These are phyloP conservation scores for Denticeps clupeoides DNA, from an alignment of 2,797 vertebrate species.

Conservation along the genomic window DNA sequence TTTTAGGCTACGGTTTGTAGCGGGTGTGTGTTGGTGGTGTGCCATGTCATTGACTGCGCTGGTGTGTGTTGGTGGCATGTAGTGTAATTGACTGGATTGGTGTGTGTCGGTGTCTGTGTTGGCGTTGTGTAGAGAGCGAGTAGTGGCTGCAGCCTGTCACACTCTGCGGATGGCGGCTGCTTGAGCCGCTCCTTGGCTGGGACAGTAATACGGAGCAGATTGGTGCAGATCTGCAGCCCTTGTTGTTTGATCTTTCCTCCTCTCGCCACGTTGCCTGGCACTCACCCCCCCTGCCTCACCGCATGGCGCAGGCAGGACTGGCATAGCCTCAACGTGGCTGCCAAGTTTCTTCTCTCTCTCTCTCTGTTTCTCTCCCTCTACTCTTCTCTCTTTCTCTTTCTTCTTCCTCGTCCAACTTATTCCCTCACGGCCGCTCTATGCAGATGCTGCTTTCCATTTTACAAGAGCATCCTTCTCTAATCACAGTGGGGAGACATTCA, in stretches of 20 bases:
- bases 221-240: constrained; percentile 74
- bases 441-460: constrained; percentile 54
- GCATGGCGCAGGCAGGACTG: constrained; percentile 67
- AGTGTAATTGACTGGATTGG: too few relatives aligned
- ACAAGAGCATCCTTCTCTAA: constrained; percentile 56
- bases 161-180: constrained; percentile 59
- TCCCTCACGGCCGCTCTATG: constrained; percentile 57
- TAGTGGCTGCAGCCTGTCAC: constrained; percentile 38
- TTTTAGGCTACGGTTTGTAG: too few relatives aligned
- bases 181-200: constrained; percentile 68
- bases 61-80: too few relatives aligned
- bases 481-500: constrained; percentile 46
- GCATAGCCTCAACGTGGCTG: constrained; percentile 63
- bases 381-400: constrained; percentile 28
- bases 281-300: constrained; percentile 59
- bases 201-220: constrained; percentile 74
- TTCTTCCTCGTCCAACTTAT: constrained; percentile 56
- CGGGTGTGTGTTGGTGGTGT: too few relatives aligned
- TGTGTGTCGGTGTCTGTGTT: constrained; percentile 1
- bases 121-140: neutral
- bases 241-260: constrained; percentile 77
- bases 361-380: constrained; percentile 32
- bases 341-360: constrained; percentile 54
- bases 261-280: constrained; percentile 71
- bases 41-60: too few relatives aligned